Evolutionary conservation across 2,113 vertebrate genomes (phyloP).

Genomic region (Tiliqua scincoides): DNA sequence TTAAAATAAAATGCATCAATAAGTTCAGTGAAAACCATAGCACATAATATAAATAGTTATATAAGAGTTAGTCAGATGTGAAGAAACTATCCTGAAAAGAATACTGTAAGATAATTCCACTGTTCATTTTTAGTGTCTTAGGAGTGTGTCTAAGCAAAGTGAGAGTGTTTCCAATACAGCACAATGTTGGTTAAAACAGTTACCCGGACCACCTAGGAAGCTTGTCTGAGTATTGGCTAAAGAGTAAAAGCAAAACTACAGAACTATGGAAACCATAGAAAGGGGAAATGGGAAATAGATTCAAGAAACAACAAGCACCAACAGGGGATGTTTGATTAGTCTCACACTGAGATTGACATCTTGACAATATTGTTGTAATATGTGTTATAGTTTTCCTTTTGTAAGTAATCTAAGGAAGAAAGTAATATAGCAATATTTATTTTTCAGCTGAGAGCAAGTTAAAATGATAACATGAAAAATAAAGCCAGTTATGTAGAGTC

Average conservation of each 20-base stretch:
- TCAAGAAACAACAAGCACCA: not conserved
- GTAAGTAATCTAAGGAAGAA: not conserved
- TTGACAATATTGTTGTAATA: not conserved
- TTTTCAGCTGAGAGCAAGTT: not conserved
- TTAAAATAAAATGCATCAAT: not conserved
- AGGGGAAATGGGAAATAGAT: not conserved
- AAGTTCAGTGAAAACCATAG: not conserved
- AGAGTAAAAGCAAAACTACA: constrained; percentile 42
- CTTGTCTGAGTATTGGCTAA: constrained; percentile 1
- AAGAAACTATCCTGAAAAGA: not conserved
- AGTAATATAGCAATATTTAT: not conserved
- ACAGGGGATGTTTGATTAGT: not conserved
- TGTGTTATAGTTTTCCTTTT: not conserved
- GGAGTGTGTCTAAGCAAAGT: constrained; percentile 26
- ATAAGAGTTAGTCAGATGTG: not conserved
- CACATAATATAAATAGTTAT: not conserved
- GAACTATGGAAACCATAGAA: not conserved
- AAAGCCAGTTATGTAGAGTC: not conserved
- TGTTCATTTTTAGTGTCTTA: constrained; percentile 1
- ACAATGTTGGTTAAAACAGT: constrained; percentile 3
- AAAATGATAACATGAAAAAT: not conserved
- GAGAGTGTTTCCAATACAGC: constrained; percentile 15
- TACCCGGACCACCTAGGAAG: constrained; percentile 18
- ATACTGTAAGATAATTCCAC: not conserved
- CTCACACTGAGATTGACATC: not conserved